Base-by-base conservation (phyloP, 2,113 vertebrate species). In the Aptenodytes forsteri region DNA sequence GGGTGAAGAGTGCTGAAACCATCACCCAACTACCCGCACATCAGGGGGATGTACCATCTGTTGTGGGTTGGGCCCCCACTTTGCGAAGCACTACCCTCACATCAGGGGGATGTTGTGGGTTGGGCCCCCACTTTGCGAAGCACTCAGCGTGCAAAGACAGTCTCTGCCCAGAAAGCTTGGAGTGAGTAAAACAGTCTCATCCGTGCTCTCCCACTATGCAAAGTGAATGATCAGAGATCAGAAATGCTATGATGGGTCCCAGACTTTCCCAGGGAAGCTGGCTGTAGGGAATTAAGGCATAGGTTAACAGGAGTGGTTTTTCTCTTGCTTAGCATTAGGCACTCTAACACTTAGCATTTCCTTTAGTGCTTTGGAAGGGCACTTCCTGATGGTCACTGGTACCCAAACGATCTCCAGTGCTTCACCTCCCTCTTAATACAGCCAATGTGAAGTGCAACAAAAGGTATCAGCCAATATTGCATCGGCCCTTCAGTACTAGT, bases 201-300 rank as follows among this genome's bases (percentile, higher is more conserved):
- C 42, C 52, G 3, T 0, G 0, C 15, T n/a, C 22, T 85, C 23
- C 36, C 49, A 30, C 10, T 1, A 4, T 3, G 21, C 27, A 72
- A n/a, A 23, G 42, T 11, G 32, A 46, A 55, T 5, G 9, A 76
- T 3, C n/a, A 76, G 70, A 40, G 30, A 38, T 3, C 49, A 52
- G 52, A 61, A 42, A 23, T 10, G 29, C 5, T 67, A 3, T 4
- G 75, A 8, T 1, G 44, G 16, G 23, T 21, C 52, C 25, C 52
- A 59, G 6, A 15, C 1, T 23, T 49, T 13, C 77, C 47, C 38
- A 59, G n/a, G 54, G 47, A 73, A 81, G 27, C 2, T n/a, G 21
- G 19, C 16, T 15, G 16, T 8, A 40, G 54, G 40, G 11, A 38
- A 3, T 10, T 49, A 26, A 50, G 47, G 52, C 44, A 6, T 5